A percentile compares a stretch with the other conserved stretches of the same genome.
Evolutionary conservation across 2,888 invertebrate genomes (phyloP).

Genomic region (Tenthredo scrophulariae): DNA sequence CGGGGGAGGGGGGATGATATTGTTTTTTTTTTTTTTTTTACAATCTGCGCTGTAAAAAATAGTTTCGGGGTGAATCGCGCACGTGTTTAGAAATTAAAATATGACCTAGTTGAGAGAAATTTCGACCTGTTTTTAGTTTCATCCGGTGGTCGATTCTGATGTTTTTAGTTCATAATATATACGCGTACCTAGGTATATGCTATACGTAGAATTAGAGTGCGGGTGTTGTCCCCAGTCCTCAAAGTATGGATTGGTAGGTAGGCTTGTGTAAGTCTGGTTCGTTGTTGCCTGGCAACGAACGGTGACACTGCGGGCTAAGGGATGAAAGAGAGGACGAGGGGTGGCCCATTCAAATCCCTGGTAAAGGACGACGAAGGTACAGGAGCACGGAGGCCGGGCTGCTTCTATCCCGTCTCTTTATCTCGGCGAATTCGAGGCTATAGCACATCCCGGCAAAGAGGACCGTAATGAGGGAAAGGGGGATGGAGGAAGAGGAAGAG

Average conservation of each 20-base stretch:
- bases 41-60: too few species aligned
- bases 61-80: neutral
- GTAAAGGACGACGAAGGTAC: slow-evolving; percentile 31
- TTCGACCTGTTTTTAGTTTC: neutral
- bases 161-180: neutral
- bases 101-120: neutral
- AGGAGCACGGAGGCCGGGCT: neutral
- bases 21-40: too few species aligned
- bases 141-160: neutral
- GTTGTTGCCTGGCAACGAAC: slow-evolving; percentile 54
- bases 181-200: too few species aligned
- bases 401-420: slow-evolving; percentile 34
- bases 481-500: too few species aligned
- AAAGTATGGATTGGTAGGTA: slow-evolving; percentile 46
- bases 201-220: slow-evolving; percentile 48
- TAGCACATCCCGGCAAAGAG: neutral
- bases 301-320: slow-evolving; percentile 36
- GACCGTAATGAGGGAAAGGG: slow-evolving; percentile 22
- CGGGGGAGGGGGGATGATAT: too few species aligned
- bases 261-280: slow-evolving; percentile 50
- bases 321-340: slow-evolving; percentile 14
- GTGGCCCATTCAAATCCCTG: slow-evolving; percentile 44
- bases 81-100: neutral
- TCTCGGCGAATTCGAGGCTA: slow-evolving; percentile 12
- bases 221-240: slow-evolving; percentile 45